These are phyloP conservation scores for Holacanthella duospinosa DNA, from an alignment of 2,888 invertebrate genomes.

Conservation along the genomic window DNA sequence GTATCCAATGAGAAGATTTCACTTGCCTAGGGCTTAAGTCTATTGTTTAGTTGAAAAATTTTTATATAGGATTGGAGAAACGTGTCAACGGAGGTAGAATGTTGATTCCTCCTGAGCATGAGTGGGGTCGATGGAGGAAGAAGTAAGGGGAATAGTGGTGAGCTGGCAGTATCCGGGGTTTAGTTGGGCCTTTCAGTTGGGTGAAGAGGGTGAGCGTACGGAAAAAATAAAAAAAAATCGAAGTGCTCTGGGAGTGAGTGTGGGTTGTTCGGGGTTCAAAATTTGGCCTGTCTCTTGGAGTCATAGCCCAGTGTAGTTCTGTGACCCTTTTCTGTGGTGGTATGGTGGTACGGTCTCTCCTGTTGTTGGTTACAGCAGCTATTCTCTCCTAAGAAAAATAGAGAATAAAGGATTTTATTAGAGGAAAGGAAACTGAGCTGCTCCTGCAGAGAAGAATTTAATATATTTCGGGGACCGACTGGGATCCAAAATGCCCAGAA, in stretches of 20 bases:
- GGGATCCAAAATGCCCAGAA: constrained; percentile 3
- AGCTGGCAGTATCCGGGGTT: background rate
- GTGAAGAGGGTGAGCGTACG: background rate
- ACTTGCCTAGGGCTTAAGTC: too few relatives aligned
- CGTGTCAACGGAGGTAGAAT: constrained; percentile 4
- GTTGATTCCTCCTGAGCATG: background rate
- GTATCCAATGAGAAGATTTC: too few relatives aligned
- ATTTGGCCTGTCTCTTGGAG: background rate
- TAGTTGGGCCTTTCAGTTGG: constrained; percentile 3
- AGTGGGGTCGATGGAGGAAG: background rate
- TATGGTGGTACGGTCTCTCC: background rate
- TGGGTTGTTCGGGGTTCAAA: background rate
- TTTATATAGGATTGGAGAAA: too few relatives aligned
- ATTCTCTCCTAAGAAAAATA: background rate
- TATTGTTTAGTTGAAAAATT: too few relatives aligned
- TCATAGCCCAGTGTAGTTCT: constrained; percentile 1
- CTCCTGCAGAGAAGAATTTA: constrained; percentile 1
- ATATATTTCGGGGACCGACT: constrained; percentile 14
- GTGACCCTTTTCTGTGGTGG: constrained; percentile 10
- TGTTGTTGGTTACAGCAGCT: background rate
- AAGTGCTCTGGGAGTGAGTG: background rate
- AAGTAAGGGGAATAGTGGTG: background rate
- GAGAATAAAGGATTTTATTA: constrained; percentile 1
- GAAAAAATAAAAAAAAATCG: constrained; percentile 1
- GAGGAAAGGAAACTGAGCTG: constrained; percentile 1